Percentiles rank a stretch among this genome's conserved stretches.
These are phyloP conservation scores for Nixonia krombeini DNA, from an alignment of 1,140 invertebrate species.

Conservation along the genomic window DNA sequence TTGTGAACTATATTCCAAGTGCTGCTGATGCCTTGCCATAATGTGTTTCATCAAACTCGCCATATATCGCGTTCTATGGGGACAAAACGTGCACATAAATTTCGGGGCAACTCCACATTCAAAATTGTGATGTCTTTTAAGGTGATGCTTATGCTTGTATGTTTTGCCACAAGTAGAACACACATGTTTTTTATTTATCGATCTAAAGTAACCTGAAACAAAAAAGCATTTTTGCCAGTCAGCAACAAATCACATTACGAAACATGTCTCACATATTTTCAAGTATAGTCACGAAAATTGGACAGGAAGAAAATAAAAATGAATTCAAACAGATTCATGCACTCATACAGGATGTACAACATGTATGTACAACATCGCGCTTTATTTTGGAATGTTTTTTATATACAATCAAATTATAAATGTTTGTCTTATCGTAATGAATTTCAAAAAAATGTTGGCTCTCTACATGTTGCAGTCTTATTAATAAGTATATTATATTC, in stretches of 20 bases:
- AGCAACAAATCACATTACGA: constrained; percentile 10
- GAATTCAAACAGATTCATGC: neutral
- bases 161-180: constrained; percentile 71
- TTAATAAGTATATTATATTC: no score
- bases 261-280: neutral
- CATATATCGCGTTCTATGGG: constrained; percentile 74
- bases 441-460: no score
- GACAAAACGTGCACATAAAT: constrained; percentile 73
- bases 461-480: no score
- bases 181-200: constrained; percentile 41
- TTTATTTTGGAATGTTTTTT: no score
- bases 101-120: constrained; percentile 75
- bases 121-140: constrained; percentile 73
- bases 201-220: constrained; percentile 40
- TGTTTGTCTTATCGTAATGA: no score
- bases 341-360: neutral
- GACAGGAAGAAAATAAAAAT: neutral
- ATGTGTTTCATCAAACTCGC: constrained; percentile 68
- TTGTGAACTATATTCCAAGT: constrained; percentile 45
- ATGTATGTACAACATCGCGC: neutral
- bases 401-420: no score
- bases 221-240: constrained; percentile 21
- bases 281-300: neutral
- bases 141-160: constrained; percentile 72
- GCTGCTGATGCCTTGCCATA: constrained; percentile 56